Evolutionary conservation across 2,888 invertebrate genomes (phyloP).

Genomic region (Sesamia inferens): DNA sequence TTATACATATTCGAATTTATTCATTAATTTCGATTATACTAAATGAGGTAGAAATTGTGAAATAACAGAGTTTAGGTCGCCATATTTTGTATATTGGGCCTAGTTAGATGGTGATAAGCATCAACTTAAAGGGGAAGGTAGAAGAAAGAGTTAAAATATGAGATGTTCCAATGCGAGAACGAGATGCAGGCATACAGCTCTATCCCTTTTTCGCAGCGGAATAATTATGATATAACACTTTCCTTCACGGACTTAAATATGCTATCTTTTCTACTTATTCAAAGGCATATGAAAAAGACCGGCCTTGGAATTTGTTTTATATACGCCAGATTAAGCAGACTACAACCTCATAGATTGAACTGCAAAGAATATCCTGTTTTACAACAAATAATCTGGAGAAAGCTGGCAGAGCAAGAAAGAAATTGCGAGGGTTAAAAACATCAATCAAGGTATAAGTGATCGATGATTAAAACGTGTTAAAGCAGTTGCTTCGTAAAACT

Average conservation of each 20-base stretch:
- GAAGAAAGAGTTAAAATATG: neutral
- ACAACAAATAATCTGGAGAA: neutral
- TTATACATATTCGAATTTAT: slow-evolving; percentile 39
- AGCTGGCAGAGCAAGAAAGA: neutral
- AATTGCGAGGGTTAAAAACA: neutral
- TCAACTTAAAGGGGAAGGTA: neutral
- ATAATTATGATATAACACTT: neutral
- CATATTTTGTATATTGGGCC: slow-evolving; percentile 1
- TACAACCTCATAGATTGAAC: no score
- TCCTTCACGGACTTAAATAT: neutral
- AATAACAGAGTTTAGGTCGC: slow-evolving; percentile 16
- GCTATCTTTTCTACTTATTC: neutral
- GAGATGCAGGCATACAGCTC: neutral
- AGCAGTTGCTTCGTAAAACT: slow-evolving; percentile 1
- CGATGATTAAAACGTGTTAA: neutral
- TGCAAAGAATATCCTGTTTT: neutral
- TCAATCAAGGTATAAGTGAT: no score
- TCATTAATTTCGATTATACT: slow-evolving; percentile 30
- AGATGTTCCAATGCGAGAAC: neutral
- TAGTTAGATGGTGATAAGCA: neutral
- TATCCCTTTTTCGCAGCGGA: neutral
- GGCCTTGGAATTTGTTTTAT: neutral
- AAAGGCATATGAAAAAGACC: slow-evolving; percentile 3
- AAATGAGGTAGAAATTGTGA: slow-evolving; percentile 9
- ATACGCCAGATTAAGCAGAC: no score